Evolutionary conservation across 1,140 invertebrate genomes (phyloP), one percentile per base, ranked within the genome.

Genomic region (Neomicropteryx cornuta): DNA sequence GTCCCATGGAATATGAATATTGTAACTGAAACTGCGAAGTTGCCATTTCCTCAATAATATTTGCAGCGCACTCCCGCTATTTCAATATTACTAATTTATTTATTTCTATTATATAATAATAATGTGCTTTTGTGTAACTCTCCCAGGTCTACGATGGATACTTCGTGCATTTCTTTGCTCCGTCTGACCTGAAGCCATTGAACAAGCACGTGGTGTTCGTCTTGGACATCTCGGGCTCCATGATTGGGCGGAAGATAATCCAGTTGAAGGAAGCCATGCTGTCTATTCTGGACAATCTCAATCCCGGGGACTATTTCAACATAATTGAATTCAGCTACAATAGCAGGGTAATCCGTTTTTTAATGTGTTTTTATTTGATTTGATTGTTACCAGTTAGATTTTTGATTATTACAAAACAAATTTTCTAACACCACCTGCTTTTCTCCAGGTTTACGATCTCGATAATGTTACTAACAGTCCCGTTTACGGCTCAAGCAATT

Each of bases 161-260:
- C 56, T 86, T 85, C 56, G 79, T 85, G 2, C 81, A 85, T 48
- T 84, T 81, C 62, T 80, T 83, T 48, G 72, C 79, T 2, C 80
- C 81, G 2, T 44, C 43, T 3, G 59, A 68, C 18, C 55, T 81
- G 33, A 59, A 69, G 20, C 66, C 76, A 3, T 55, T 83, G 29
- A 69, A 65, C 16, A 82, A 82, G 52, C 75, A 82, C 45, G 77
- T 80, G 1, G 66, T 83, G 3, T 84, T 85, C 50, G 73, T 83
- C 2, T 59, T 84, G 38, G 82, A 84, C 52, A 71, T 74, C 0
- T 81, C 77, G 24, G 75, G 75, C 11, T 83, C 79, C 23, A 85
- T 84, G 81, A 55, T 52, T 18, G 79, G 75, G 10, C 59, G 55
- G 24, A 81, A 79, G 56, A 68, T 84, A 5, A 50, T 58, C 3